phyloP scores from a whole-genome alignment of 2,888 invertebrate genomes.

The Coecobrya sp. region DNA sequence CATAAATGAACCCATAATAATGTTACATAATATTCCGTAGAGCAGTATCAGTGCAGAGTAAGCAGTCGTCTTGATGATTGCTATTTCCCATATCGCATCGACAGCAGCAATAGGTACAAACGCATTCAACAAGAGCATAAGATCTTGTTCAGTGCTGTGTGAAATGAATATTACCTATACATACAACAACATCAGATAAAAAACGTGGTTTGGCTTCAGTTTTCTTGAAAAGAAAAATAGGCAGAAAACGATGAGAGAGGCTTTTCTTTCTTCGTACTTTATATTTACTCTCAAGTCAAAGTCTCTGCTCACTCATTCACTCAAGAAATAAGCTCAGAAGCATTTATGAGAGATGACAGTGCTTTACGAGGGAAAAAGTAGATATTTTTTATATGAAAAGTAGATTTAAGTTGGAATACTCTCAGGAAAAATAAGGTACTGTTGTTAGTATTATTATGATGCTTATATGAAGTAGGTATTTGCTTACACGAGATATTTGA shows the following conservation, averaged over 20 bases:
- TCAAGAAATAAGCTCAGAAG: neutral
- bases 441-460: neutral
- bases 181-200: neutral
- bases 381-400: neutral
- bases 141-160: slow-evolving; percentile 16
- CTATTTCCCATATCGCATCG: slow-evolving; percentile 65
- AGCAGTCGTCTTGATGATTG: slow-evolving; percentile 64
- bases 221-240: neutral
- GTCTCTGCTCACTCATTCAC: neutral
- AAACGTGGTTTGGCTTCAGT: slow-evolving; percentile 5
- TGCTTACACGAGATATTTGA: neutral
- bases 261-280: neutral
- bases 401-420: slow-evolving; percentile 26
- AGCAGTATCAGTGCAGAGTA: neutral
- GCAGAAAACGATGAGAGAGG: slow-evolving; percentile 21
- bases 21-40: slow-evolving; percentile 4
- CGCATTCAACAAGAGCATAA: neutral
- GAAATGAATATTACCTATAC: slow-evolving; percentile 27
- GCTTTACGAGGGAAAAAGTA: neutral
- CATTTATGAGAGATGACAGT: neutral
- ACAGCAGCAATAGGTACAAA: neutral
- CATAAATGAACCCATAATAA: slow-evolving; percentile 50
- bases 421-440: slow-evolving; percentile 29
- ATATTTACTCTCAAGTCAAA: slow-evolving; percentile 3
- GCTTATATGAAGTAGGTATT: neutral